These are phyloP conservation scores for Apamea monoglypha DNA, from an alignment of 2,888 invertebrate species.

Conservation along the genomic window DNA sequence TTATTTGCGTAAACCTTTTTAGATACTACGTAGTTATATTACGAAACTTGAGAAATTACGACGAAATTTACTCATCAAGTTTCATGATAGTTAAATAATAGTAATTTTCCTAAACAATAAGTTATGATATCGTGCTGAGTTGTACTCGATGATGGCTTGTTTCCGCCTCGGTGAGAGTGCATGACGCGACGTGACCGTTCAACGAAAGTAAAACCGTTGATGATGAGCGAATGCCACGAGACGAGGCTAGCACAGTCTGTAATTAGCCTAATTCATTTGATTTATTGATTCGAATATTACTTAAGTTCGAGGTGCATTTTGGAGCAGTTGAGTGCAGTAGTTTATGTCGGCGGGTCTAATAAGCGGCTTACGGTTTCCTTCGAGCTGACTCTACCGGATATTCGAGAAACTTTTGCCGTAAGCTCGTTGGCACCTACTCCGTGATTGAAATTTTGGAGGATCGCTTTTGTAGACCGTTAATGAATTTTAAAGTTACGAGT, in stretches of 20 bases:
- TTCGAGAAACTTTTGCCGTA: constrained; percentile 40
- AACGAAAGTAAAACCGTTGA: constrained; percentile 79
- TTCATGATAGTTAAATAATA: constrained; percentile 49
- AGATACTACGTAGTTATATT: constrained; percentile 5
- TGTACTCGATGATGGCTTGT: constrained; percentile 65
- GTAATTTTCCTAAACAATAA: constrained; percentile 59
- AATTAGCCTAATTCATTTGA: constrained; percentile 63
- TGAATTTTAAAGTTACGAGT: constrained; percentile 14
- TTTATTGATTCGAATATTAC: constrained; percentile 37
- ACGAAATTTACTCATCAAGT: constrained; percentile 43
- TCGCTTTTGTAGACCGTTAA: constrained; percentile 3
- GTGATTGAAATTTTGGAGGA: constrained; percentile 22
- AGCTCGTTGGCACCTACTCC: neutral
- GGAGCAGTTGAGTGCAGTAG: constrained; percentile 37
- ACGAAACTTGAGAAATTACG: constrained; percentile 52
- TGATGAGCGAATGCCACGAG: constrained; percentile 65
- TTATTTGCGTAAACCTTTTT: constrained; percentile 32
- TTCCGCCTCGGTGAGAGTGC: constrained; percentile 73
- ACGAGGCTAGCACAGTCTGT: constrained; percentile 59
- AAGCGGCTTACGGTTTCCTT: constrained; percentile 48
- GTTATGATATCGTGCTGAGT: constrained; percentile 53
- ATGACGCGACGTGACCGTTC: constrained; percentile 65
- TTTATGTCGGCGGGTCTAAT: constrained; percentile 21
- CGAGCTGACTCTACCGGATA: constrained; percentile 19
- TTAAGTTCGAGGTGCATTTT: constrained; percentile 14